Evolutionary conservation across 2,113 vertebrate species (phyloP).

Genomic region (Cottus gobio): DNA sequence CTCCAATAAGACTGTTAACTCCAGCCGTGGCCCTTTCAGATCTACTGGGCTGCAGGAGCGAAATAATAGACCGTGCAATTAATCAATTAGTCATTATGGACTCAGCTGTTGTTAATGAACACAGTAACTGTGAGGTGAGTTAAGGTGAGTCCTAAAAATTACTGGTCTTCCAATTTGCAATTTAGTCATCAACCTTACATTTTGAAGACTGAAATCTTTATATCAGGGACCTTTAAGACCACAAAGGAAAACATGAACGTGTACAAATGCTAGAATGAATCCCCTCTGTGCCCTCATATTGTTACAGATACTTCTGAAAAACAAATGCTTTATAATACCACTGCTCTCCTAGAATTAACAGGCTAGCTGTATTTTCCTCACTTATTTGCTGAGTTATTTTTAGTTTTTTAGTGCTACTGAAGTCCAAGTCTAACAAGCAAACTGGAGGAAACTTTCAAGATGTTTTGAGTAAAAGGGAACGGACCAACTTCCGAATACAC

Average conservation of each 20-base stretch:
- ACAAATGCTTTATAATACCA: neutral
- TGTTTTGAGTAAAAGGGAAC: neutral
- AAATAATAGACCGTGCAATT: conserved; percentile 83
- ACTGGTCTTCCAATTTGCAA: conserved; percentile 5
- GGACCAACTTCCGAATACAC: neutral
- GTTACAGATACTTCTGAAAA: neutral
- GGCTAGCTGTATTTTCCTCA: neutral
- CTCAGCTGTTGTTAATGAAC: conserved; percentile 83
- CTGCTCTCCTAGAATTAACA: neutral
- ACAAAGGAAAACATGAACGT: neutral
- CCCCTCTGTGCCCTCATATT: neutral
- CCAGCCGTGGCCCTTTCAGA: conserved; percentile 76
- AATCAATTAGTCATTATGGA: conserved; percentile 86
- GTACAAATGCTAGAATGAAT: neutral
- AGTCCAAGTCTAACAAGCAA: neutral
- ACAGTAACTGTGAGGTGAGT: conserved; percentile 50
- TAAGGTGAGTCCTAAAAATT: conserved; percentile 5
- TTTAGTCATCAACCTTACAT: conserved; percentile 21
- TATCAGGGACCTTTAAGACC: neutral
- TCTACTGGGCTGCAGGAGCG: conserved; percentile 63
- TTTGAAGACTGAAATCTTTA: neutral
- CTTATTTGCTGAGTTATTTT: neutral
- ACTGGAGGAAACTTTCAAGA: neutral
- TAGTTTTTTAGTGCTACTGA: neutral
- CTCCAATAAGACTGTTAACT: conserved; percentile 84